These are phyloP conservation scores for Pseudachorutes palmiensis DNA, from an alignment of 1,140 invertebrate genomes.

Conservation along the genomic window DNA sequence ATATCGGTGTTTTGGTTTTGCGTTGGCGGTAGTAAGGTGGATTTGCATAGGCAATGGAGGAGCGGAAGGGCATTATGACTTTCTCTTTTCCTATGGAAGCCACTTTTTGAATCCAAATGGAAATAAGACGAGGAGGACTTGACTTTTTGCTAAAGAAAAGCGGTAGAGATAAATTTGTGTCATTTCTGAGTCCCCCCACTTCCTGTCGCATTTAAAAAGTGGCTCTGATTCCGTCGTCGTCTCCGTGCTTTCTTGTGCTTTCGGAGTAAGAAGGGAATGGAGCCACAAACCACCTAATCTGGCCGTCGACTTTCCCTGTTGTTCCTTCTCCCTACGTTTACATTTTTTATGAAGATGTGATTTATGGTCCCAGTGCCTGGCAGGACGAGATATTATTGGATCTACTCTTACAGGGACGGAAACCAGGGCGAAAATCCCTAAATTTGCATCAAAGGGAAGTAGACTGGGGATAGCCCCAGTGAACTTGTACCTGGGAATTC, in stretches of 20 bases:
- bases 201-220: constrained; percentile 12
- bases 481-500: no score
- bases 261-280: background rate
- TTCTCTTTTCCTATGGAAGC: background rate
- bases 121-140: constrained; percentile 6
- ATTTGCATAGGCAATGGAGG: background rate
- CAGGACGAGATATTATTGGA: constrained; percentile 24
- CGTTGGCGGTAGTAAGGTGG: background rate
- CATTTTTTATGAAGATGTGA: constrained; percentile 35
- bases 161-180: constrained; percentile 28
- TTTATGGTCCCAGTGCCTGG: constrained; percentile 25
- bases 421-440: background rate
- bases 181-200: constrained; percentile 12
- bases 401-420: background rate
- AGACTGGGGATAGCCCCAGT: background rate
- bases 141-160: constrained; percentile 13
- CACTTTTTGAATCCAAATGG: no score
- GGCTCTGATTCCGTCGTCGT: constrained; percentile 2
- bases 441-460: background rate
- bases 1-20: constrained; percentile 1
- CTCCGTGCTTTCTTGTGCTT: background rate
- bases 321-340: constrained; percentile 20
- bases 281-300: constrained; percentile 9
- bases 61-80: constrained; percentile 5
- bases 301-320: constrained; percentile 1